A percentile compares a stretch with the other conserved stretches of the same genome.
Conservation (phyloP, 2,113 vertebrate genomes). For the Ceuthmochares aereus region DNA sequence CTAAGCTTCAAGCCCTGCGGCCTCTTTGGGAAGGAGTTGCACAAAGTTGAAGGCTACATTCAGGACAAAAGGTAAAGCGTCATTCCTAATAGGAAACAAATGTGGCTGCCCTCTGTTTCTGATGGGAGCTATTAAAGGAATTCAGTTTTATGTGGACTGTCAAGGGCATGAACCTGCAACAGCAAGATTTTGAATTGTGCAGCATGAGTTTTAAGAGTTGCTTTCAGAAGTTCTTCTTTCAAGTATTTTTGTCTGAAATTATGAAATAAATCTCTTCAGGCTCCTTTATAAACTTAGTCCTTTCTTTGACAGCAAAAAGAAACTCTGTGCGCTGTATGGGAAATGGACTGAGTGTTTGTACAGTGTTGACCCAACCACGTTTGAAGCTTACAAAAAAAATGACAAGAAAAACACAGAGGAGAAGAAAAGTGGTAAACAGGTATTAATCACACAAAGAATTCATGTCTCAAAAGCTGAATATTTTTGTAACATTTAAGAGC, state of each 20-base stretch:
- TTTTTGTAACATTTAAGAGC: neutral
- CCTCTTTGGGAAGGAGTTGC: conserved; percentile 96
- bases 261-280: neutral
- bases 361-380: conserved; percentile 84
- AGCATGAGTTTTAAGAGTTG: neutral
- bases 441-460: conserved; percentile 27
- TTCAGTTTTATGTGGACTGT: neutral
- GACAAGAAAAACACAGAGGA: conserved; percentile 91
- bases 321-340: conserved; percentile 91
- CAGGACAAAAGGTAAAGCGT: conserved; percentile 92
- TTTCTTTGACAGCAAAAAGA: conserved; percentile 88
- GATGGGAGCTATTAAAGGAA: neutral
- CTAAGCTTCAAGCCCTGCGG: conserved; percentile 95
- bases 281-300: neutral
- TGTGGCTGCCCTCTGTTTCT: neutral
- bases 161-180: neutral
- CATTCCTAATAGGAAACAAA: neutral
- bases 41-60: conserved; percentile 98
- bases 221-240: neutral
- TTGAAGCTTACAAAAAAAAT: conserved; percentile 90
- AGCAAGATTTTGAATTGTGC: neutral
- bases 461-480: neutral
- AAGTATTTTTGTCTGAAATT: neutral
- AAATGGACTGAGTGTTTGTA: conserved; percentile 98
- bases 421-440: conserved; percentile 90